These are phyloP conservation scores for Rhineura floridana DNA, from an alignment of 2,113 vertebrate genomes.

Conservation along the genomic window DNA sequence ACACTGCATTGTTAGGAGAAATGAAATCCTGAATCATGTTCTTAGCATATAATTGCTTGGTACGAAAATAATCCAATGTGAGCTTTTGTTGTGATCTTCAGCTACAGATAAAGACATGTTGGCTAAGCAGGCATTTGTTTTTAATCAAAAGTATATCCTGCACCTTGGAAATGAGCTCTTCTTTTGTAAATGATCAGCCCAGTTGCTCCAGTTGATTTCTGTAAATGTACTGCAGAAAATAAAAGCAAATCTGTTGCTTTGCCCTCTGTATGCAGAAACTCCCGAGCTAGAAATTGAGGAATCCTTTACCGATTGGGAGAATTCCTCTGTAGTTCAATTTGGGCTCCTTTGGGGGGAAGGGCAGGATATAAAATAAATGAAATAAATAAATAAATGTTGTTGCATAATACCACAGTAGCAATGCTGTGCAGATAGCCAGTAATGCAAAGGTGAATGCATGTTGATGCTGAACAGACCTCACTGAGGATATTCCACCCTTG, in stretches of 20 bases:
- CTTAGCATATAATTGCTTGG: slow-evolving; percentile 5
- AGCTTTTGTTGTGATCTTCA: slow-evolving; percentile 60
- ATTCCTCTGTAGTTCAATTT: neutral
- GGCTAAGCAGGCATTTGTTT: slow-evolving; percentile 30
- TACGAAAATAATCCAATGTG: neutral
- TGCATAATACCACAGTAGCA: neutral
- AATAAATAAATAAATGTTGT: neutral
- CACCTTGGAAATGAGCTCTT: slow-evolving; percentile 36
- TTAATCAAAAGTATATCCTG: slow-evolving; percentile 42
- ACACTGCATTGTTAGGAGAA: neutral
- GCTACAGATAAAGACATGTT: slow-evolving; percentile 33
- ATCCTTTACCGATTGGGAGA: neutral
- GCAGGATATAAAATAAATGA: too few relatives aligned
- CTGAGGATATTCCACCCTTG: neutral
- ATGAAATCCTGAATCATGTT: neutral
- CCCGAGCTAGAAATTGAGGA: neutral
- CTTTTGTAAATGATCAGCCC: neutral
- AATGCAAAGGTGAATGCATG: neutral
- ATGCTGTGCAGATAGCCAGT: neutral
- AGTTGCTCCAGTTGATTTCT: neutral
- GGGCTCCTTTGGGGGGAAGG: too few relatives aligned
- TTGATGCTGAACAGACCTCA: neutral
- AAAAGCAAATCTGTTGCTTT: neutral
- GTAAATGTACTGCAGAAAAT: neutral
- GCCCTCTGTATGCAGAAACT: neutral